Percentiles rank a stretch among this genome's conserved stretches.
Conservation (phyloP, 2,888 invertebrate species). For the Clepsis dumicolana region DNA sequence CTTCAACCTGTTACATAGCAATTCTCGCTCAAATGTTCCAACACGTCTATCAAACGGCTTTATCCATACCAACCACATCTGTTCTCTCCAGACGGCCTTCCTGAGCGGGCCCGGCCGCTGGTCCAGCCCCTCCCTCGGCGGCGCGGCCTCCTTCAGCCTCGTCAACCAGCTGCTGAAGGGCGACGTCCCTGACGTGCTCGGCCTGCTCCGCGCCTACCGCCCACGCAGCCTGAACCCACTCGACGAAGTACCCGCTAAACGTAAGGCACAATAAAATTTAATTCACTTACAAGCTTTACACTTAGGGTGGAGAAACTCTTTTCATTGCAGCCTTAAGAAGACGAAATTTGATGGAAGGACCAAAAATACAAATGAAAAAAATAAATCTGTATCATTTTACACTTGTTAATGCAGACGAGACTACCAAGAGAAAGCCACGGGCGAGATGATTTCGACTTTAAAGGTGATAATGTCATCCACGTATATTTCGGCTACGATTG, state of each 20-base stretch:
- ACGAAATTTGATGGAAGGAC: no score
- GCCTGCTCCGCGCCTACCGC: conserved; percentile 85
- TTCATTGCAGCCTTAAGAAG: no score
- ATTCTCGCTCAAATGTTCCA: neutral
- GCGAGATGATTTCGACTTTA: no score
- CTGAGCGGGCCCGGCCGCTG: conserved; percentile 54
- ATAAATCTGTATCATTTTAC: no score
- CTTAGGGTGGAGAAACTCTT: neutral
- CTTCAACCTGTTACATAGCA: neutral
- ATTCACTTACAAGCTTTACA: no score
- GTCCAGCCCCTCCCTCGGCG: conserved; percentile 83
- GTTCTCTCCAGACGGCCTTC: conserved; percentile 53
- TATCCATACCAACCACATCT: neutral
- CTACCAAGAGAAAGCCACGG: no score
- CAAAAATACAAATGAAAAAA: no score
- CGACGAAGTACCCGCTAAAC: conserved; percentile 88
- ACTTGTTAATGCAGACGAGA: no score
- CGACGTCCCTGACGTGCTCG: conserved; percentile 84
- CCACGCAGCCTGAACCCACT: conserved; percentile 81
- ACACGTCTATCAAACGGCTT: no score
- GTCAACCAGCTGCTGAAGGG: conserved; percentile 86
- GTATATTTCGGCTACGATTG: no score
- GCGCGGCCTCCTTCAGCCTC: conserved; percentile 86
- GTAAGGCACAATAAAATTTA: conserved; percentile 74
- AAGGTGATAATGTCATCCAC: no score